These are phyloP conservation scores for Threskiornis aethiopicus DNA, from an alignment of 2,797 vertebrate species.

Conservation along the genomic window DNA sequence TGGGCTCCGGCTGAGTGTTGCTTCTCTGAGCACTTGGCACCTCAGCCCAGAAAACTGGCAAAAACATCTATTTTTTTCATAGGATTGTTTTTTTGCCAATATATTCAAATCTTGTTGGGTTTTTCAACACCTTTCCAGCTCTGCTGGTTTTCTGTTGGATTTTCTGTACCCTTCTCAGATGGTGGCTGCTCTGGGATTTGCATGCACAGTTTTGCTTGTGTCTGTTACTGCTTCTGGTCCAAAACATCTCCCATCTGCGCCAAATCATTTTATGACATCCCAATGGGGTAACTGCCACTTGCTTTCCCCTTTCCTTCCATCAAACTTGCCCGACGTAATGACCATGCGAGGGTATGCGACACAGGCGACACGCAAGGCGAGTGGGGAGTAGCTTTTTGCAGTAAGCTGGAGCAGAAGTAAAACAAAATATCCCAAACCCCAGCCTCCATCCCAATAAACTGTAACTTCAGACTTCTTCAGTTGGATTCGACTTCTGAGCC, in stretches of 20 bases:
- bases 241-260: not conserved
- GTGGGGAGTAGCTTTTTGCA: not conserved
- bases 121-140: not conserved
- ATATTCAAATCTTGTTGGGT: not conserved
- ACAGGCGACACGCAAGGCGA: accelerated
- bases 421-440: not conserved
- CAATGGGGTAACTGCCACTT: not conserved
- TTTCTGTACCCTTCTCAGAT: not conserved
- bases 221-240: not conserved
- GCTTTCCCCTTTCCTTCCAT: not conserved
- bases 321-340: not conserved
- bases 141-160: not conserved
- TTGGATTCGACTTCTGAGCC: not conserved
- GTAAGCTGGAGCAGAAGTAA: not conserved
- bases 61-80: not conserved
- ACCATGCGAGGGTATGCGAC: accelerated
- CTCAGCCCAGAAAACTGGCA: not conserved
- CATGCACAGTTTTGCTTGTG: not conserved
- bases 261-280: not conserved
- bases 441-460: not conserved
- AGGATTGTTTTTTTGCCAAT: not conserved
- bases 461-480: not conserved
- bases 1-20: not conserved
- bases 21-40: not conserved
- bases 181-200: not conserved